These are phyloP conservation scores for Apis mellifera DNA, from an alignment of 1,140 invertebrate species.

Conservation along the genomic window Amel_HAv3.1 CM009936.2:8371501-8372000, in stretches of 20 bases:
- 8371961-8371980: slow-evolving; percentile 21
- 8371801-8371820: background rate
- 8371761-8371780: slow-evolving; percentile 54
- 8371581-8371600: slow-evolving; percentile 76
- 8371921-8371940: slow-evolving; percentile 49
- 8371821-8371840: background rate
- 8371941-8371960: slow-evolving; percentile 53
- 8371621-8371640: slow-evolving; percentile 62
- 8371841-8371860: too few relatives aligned
- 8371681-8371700: slow-evolving; percentile 52
- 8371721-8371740: slow-evolving; percentile 46
- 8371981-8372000: background rate
- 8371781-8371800: slow-evolving; percentile 61
- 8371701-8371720: slow-evolving; percentile 53
- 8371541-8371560: slow-evolving; percentile 72
- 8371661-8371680: slow-evolving; percentile 34
- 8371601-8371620: slow-evolving; percentile 76
- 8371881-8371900: background rate
- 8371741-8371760: slow-evolving; percentile 18
- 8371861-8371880: background rate
- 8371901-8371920: background rate
- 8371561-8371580: slow-evolving; percentile 76
- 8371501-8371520: slow-evolving; percentile 65
- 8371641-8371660: slow-evolving; percentile 41
- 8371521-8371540: slow-evolving; percentile 68